Percentiles rank a stretch among this genome's conserved stretches.
phyloP scores from a whole-genome alignment of 1,140 invertebrate species.

The Trissolcus basalis region DNA sequence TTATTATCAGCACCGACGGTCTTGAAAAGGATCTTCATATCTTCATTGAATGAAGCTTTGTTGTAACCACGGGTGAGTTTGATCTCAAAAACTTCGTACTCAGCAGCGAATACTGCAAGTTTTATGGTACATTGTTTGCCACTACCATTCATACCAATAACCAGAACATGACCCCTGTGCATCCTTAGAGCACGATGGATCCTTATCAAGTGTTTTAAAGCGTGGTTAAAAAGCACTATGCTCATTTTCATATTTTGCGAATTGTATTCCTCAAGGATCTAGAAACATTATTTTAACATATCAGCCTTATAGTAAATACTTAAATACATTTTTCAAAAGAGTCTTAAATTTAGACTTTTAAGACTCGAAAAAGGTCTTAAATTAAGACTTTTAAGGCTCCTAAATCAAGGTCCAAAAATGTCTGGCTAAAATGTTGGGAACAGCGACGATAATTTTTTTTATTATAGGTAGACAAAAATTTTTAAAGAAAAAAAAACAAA shows the following conservation, averaged over 20 bases:
- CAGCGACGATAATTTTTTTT: too few relatives aligned
- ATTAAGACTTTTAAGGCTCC: too few relatives aligned
- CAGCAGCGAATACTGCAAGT: constrained; percentile 85
- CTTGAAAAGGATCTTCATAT: constrained; percentile 87
- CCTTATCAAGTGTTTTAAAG: constrained; percentile 90
- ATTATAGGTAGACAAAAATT: too few relatives aligned
- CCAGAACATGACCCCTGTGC: constrained; percentile 88
- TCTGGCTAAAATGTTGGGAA: too few relatives aligned
- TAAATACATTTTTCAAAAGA: too few relatives aligned
- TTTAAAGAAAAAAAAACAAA: too few relatives aligned
- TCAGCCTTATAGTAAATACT: too few relatives aligned
- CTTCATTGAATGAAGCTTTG: constrained; percentile 87
- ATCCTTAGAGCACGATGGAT: constrained; percentile 89
- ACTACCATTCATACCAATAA: constrained; percentile 90
- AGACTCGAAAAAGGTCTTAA: too few relatives aligned
- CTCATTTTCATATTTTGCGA: constrained; percentile 81
- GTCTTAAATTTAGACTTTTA: too few relatives aligned
- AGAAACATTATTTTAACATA: too few relatives aligned
- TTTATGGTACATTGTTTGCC: constrained; percentile 88
- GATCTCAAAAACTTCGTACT: constrained; percentile 89
- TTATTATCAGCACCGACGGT: constrained; percentile 85
- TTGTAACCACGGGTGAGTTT: constrained; percentile 87
- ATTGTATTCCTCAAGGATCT: constrained; percentile 92
- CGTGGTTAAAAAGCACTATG: constrained; percentile 92
- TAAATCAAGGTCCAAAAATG: too few relatives aligned